A percentile compares a stretch with the other conserved stretches of the same genome.
phyloP scores from a whole-genome alignment of 2,797 vertebrate species.

The Sebastes vulpes region DNA sequence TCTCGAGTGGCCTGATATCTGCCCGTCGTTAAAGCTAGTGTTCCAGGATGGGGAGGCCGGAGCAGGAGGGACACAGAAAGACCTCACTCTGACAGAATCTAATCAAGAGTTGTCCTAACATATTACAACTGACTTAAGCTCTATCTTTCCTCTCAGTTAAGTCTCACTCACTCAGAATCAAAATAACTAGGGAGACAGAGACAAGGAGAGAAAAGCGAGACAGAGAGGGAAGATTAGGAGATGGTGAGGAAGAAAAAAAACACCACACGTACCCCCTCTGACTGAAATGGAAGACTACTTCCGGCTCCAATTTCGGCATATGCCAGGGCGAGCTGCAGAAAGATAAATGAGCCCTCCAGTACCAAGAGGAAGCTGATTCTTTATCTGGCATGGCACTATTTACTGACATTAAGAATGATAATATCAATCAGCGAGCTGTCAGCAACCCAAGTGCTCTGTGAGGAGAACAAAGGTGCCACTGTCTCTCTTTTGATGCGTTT shows the following conservation, averaged over 20 bases:
- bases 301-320: slow-evolving; percentile 80
- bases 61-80: slow-evolving; percentile 61
- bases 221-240: slow-evolving; percentile 66
- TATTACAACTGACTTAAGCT: slow-evolving; percentile 79
- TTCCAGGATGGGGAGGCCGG: slow-evolving; percentile 33
- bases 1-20: slow-evolving; percentile 40
- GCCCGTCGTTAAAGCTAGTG: slow-evolving; percentile 48
- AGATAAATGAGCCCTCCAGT: slow-evolving; percentile 85
- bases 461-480: slow-evolving; percentile 86
- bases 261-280: slow-evolving; percentile 53
- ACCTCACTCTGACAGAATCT: slow-evolving; percentile 72
- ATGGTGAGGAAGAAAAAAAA: slow-evolving; percentile 21
- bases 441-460: slow-evolving; percentile 84
- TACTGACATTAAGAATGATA: slow-evolving; percentile 92
- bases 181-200: slow-evolving; percentile 69
- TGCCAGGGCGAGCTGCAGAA: slow-evolving; percentile 72
- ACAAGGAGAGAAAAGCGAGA: slow-evolving; percentile 55
- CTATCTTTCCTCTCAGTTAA: slow-evolving; percentile 71
- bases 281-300: slow-evolving; percentile 80
- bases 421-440: slow-evolving; percentile 89
- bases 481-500: slow-evolving; percentile 84
- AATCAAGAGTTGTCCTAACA: slow-evolving; percentile 82
- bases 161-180: slow-evolving; percentile 76
- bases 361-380: slow-evolving; percentile 85
- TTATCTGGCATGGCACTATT: slow-evolving; percentile 88